Base-by-base conservation (phyloP, 2,797 vertebrate genomes). In the Lateolabrax maculatus region DNA sequence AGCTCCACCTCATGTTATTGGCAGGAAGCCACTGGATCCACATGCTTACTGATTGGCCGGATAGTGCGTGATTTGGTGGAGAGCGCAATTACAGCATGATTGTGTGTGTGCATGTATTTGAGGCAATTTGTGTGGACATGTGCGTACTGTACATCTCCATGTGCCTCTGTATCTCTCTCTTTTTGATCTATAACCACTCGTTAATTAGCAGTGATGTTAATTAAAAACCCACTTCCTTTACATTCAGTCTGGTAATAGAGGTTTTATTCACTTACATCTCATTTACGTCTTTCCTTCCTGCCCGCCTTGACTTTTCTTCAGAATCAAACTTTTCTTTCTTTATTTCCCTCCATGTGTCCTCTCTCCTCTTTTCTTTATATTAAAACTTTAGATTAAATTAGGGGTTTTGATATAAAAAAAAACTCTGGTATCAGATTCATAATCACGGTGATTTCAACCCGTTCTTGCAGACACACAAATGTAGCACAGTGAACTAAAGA, bases 151-250 rank as follows among this genome's bases (percentile, higher is more conserved):
- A 75, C 55, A 61, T 44, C 53, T 67, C 39, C 39, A 41, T 25
- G 9, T 67, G 64, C 48, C 21, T 75, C 69, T 62, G 39, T 79
- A 75, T 85, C 77, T 65, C 71, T 29, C 37, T 70, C 65, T 75
- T 77, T 86, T 66, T 85, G 81, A 90, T 90, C 79, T 84, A 70
- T 66, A 81, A 68, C 74, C 44, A 2, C 75, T 65, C 23, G 48
- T 90, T 90, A 93, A 92, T 90, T 90, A 90, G 81, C 70, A 53
- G 56, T 44, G 27, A 67, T 81, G 79, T 90, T 90, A 86, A 92
- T 91, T 91, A 90, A 90, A 86, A 87, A 75, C 62, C 71, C 56
- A 65, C 72, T 87, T 87, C 87, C 82, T 88, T 87, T 84, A 87
- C 81, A 84, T 87, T 89, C 77, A 66, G 19, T 57, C n/a, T 79